phyloP scores from a whole-genome alignment of 2,113 vertebrate species.

The Anolis carolinensis region DNA sequence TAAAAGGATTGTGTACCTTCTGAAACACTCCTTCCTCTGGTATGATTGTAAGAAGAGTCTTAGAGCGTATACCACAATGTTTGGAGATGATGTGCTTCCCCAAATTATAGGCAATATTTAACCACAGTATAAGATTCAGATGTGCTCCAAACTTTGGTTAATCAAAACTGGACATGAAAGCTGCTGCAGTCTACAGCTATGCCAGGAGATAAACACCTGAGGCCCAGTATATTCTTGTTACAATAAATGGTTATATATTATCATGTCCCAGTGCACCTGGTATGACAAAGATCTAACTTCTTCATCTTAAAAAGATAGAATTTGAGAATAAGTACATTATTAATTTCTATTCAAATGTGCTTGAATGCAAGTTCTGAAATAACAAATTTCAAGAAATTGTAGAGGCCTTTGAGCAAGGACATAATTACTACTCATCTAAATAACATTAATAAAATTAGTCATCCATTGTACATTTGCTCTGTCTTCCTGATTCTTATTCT shows the following conservation, averaged over 20 bases:
- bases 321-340: not conserved
- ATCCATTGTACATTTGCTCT: too few species aligned
- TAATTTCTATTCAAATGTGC: not conserved
- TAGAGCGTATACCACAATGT: too few species aligned
- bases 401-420: not conserved
- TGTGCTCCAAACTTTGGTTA: not conserved
- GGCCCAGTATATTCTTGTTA: not conserved
- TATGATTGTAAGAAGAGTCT: too few species aligned
- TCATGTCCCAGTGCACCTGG: not conserved
- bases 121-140: not conserved
- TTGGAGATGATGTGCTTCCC: too few species aligned
- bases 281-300: too few species aligned
- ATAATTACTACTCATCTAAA: not conserved
- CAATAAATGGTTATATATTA: not conserved
- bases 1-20: too few species aligned
- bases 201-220: not conserved
- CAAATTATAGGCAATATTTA: too few species aligned
- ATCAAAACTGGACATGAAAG: not conserved
- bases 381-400: not conserved
- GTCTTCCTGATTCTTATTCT: not conserved
- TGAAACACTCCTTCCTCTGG: too few species aligned
- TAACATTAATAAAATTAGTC: too few species aligned
- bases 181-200: not conserved
- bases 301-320: not conserved
- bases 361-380: not conserved